Conservation (phyloP, 2,888 invertebrate species). For the Rhagonycha lutea region DNA sequence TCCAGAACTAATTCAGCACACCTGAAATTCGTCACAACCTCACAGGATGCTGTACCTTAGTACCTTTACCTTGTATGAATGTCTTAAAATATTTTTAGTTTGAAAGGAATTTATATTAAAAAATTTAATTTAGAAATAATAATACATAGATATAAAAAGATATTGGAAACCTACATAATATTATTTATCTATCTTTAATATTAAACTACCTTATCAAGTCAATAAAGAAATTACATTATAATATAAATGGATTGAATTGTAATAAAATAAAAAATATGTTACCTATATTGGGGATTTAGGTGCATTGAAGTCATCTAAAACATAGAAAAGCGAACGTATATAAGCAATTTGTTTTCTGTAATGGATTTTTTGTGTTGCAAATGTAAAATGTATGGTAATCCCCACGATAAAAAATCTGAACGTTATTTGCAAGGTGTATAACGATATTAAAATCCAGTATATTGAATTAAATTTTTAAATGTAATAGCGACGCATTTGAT, state of each 20-base stretch:
- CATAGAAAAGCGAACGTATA: slow-evolving; percentile 36
- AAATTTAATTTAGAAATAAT: neutral
- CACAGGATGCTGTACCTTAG: neutral
- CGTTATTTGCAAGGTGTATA: slow-evolving; percentile 9
- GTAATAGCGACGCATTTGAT: neutral
- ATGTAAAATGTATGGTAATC: slow-evolving; percentile 44
- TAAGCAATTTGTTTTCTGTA: slow-evolving; percentile 43
- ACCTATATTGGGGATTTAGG: slow-evolving; percentile 21
- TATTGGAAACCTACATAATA: neutral
- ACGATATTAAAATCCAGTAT: neutral
- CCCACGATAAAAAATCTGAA: slow-evolving; percentile 22
- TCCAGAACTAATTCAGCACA: slow-evolving; percentile 25
- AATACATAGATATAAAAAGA: neutral
- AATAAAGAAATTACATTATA: slow-evolving; percentile 25
- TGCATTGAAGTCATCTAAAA: slow-evolving; percentile 29
- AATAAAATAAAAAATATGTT: slow-evolving; percentile 29
- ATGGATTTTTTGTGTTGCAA: slow-evolving; percentile 44
- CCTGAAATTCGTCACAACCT: slow-evolving; percentile 19
- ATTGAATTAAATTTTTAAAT: neutral
- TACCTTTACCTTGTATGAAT: neutral
- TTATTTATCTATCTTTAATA: neutral
- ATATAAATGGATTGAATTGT: slow-evolving; percentile 13
- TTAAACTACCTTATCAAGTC: slow-evolving; percentile 5
- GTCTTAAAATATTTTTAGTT: neutral
- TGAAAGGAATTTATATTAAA: neutral